Evolutionary conservation across 2,888 invertebrate genomes (phyloP).

Genomic region (Selenia dentaria): DNA sequence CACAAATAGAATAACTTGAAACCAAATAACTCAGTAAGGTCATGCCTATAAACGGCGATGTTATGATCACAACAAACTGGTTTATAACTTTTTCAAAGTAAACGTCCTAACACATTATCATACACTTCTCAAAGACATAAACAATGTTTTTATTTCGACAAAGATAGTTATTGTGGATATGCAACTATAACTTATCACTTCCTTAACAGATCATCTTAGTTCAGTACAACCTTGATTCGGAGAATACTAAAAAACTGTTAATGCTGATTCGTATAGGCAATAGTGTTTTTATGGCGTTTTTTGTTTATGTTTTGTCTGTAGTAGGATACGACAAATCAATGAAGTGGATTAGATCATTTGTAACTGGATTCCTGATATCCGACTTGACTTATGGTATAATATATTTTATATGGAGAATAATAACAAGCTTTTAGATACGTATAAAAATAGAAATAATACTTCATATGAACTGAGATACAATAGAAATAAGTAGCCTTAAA

Average conservation of each 20-base stretch:
- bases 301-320: conserved; percentile 12
- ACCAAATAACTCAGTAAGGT: conserved; percentile 13
- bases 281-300: conserved; percentile 19
- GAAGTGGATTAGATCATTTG: conserved; percentile 2
- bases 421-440: no score
- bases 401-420: no score
- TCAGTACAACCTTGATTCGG: conserved; percentile 23
- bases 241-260: conserved; percentile 27
- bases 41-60: conserved; percentile 1
- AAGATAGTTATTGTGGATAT: neutral
- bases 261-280: conserved; percentile 14
- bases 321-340: conserved; percentile 10
- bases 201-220: conserved; percentile 17
- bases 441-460: no score
- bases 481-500: no score
- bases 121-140: neutral
- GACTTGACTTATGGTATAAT: no score
- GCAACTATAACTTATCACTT: conserved; percentile 13
- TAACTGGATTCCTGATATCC: conserved; percentile 2
- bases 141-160: neutral
- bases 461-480: no score
- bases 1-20: conserved; percentile 5
- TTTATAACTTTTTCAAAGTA: neutral
- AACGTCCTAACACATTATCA: neutral
- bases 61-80: neutral